These are phyloP conservation scores for Struthio camelus DNA, from an alignment of 2,113 vertebrate species.

Conservation along the genomic window DNA sequence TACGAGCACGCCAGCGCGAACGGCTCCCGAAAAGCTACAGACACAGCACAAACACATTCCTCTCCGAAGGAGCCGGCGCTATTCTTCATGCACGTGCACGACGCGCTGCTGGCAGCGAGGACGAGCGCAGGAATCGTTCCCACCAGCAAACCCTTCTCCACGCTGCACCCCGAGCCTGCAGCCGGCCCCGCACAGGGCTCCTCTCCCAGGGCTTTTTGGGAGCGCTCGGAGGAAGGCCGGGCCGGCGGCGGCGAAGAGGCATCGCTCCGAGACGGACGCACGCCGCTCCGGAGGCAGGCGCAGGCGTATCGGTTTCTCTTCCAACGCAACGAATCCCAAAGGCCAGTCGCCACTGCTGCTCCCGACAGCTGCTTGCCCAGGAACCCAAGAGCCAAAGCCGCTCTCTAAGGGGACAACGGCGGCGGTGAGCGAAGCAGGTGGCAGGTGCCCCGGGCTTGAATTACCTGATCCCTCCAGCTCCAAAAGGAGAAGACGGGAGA, in stretches of 20 bases:
- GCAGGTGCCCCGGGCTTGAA: neutral
- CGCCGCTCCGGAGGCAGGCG: neutral
- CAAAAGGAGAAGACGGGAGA: conserved; percentile 20
- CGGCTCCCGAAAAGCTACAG: neutral
- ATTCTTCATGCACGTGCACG: neutral
- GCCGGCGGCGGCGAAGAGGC: neutral
- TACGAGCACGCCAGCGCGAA: neutral
- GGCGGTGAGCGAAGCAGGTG: conserved; percentile 32
- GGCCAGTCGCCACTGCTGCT: conserved; percentile 43
- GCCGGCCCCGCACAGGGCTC: no score
- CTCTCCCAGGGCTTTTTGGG: no score
- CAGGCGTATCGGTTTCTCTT: neutral
- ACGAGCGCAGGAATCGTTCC: neutral
- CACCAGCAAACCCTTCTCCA: neutral
- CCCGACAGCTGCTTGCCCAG: conserved; percentile 51
- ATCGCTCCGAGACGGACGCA: neutral
- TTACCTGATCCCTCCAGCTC: conserved; percentile 22
- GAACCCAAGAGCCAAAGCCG: conserved; percentile 12
- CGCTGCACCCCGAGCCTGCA: no score
- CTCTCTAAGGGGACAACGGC: neutral
- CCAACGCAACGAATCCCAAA: neutral
- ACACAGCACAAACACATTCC: no score
- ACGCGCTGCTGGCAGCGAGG: neutral
- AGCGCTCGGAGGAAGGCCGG: no score
- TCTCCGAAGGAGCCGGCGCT: neutral